These are phyloP conservation scores for Pristionchus entomophagus DNA, from an alignment of 2,888 invertebrate genomes.

Conservation along the genomic window DNA sequence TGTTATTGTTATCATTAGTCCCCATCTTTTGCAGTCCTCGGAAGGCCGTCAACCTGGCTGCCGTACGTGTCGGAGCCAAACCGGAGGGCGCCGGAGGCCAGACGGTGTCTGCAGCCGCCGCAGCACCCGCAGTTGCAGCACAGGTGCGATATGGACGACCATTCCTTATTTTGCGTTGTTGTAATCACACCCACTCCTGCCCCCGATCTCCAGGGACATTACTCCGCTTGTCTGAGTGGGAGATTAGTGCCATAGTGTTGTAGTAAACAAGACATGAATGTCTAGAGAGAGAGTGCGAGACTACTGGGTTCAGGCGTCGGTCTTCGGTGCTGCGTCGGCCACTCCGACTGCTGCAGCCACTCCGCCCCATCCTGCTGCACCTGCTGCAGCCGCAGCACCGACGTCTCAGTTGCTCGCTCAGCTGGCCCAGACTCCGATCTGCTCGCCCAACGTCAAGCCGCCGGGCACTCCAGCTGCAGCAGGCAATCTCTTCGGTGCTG, in stretches of 20 bases:
- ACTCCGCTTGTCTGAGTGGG: no score
- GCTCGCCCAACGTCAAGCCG: neutral
- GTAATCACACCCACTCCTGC: neutral
- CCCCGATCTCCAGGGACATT: no score
- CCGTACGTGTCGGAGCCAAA: neutral
- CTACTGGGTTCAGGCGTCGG: neutral
- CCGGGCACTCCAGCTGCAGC: neutral
- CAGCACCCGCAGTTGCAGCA: neutral
- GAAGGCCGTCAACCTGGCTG: neutral
- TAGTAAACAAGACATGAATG: neutral
- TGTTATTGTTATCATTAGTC: neutral
- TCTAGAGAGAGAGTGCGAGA: neutral
- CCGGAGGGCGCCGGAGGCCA: neutral
- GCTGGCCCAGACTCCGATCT: neutral
- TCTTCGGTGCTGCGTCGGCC: neutral
- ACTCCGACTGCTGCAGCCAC: neutral
- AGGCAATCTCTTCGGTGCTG: neutral
- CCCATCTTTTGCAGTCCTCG: neutral
- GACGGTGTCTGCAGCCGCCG: constrained; percentile 1
- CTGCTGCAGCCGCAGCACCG: neutral
- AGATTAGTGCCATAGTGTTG: neutral
- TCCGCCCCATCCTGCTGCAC: neutral
- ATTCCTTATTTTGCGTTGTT: no score
- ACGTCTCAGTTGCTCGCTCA: neutral
- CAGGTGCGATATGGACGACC: neutral